Conservation (phyloP, 2,888 invertebrate species). For the Chromoteleia sp. region DNA sequence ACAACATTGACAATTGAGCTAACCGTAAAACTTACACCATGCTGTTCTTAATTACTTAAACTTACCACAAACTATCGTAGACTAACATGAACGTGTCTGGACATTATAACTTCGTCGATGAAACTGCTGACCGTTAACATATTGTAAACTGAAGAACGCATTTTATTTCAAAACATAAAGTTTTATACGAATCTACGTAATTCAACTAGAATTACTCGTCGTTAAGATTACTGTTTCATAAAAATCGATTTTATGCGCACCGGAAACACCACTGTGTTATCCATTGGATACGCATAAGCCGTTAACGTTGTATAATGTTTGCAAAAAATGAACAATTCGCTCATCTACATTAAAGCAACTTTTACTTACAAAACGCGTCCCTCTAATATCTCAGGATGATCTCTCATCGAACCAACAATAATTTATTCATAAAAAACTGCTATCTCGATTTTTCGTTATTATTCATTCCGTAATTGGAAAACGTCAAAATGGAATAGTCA, state of each 20-base stretch:
- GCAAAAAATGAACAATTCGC: too few species aligned
- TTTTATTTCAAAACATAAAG: neutral
- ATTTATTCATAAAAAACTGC: neutral
- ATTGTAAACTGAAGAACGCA: neutral
- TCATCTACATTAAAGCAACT: too few species aligned
- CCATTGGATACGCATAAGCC: too few species aligned
- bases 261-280: too few species aligned
- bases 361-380: too few species aligned
- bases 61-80: conserved; percentile 20
- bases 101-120: conserved; percentile 18
- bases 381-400: too few species aligned
- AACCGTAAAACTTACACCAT: conserved; percentile 22
- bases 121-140: conserved; percentile 10
- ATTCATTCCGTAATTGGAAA: conserved; percentile 2
- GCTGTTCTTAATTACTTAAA: conserved; percentile 21
- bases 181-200: too few species aligned
- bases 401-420: too few species aligned
- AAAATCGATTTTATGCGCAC: too few species aligned
- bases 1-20: conserved; percentile 15
- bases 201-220: too few species aligned
- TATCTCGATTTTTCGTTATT: conserved; percentile 1
- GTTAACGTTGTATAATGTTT: too few species aligned
- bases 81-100: conserved; percentile 16
- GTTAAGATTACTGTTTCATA: too few species aligned
- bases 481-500: neutral